Percentiles rank a stretch among this genome's conserved stretches.
These are phyloP conservation scores for Synergus gifuensis DNA, from an alignment of 2,888 invertebrate species.

Conservation along the genomic window DNA sequence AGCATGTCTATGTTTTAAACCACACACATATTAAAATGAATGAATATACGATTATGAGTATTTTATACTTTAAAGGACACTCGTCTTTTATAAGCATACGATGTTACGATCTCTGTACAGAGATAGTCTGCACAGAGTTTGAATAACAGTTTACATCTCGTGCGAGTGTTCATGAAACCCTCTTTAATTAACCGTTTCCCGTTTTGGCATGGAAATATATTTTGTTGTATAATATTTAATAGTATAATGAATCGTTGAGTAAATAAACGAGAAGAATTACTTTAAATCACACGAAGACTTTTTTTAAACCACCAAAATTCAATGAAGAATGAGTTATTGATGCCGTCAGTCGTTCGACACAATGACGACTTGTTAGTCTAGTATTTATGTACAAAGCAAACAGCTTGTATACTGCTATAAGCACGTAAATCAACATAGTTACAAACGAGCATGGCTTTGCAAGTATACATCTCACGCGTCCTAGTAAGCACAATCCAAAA, in stretches of 20 bases:
- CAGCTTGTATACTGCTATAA: constrained; percentile 59
- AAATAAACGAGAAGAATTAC: background rate
- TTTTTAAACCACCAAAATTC: background rate
- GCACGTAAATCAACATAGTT: constrained; percentile 65
- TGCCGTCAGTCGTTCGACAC: constrained; percentile 23
- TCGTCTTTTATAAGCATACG: background rate
- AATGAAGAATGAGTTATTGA: constrained; percentile 24
- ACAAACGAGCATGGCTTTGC: constrained; percentile 55
- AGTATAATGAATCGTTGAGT: background rate
- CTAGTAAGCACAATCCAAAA: constrained; percentile 53
- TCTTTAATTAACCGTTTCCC: too few species aligned
- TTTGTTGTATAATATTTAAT: too few species aligned
- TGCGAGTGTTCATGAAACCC: too few species aligned
- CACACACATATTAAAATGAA: background rate
- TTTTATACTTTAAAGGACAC: constrained; percentile 14
- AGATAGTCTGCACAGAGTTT: background rate
- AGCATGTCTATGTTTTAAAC: background rate
- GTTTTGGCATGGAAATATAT: too few species aligned
- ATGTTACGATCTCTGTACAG: constrained; percentile 11
- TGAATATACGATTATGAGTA: background rate
- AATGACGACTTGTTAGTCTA: constrained; percentile 14
- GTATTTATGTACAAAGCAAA: constrained; percentile 39
- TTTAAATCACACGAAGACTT: background rate
- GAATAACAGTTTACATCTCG: too few species aligned
- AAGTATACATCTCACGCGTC: constrained; percentile 52